Conservation (phyloP, 2,113 vertebrate species). For the Turnix velox region DNA sequence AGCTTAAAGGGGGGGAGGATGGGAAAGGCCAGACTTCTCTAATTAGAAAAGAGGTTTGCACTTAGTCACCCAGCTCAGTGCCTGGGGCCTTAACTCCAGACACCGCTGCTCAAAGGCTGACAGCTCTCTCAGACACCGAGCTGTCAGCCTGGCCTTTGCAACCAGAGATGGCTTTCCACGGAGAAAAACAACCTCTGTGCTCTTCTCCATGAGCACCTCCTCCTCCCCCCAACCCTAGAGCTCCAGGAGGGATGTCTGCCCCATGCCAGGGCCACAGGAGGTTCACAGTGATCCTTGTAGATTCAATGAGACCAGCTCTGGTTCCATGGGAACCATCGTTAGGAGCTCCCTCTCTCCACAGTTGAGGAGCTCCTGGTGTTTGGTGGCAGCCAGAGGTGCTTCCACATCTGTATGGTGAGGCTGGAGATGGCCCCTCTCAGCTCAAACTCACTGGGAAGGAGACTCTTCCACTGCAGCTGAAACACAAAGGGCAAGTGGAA, state of each 20-base stretch:
- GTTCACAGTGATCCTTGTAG: not conserved
- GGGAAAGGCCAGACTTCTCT: constrained; percentile 37
- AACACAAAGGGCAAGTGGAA: not conserved
- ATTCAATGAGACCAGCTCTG: not conserved
- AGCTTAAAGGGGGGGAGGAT: not conserved
- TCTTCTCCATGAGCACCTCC: not conserved
- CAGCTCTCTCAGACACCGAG: constrained; percentile 36
- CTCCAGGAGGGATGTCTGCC: not conserved
- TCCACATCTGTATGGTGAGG: not conserved
- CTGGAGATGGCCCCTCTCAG: not conserved
- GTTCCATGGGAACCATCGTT: constrained; percentile 9
- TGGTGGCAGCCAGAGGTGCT: not conserved
- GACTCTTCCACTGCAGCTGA: constrained; percentile 68
- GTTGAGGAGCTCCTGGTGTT: not conserved
- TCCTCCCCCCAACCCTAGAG: accelerated
- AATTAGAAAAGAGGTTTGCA: constrained; percentile 50
- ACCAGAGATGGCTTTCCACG: constrained; percentile 27
- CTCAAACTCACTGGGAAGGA: constrained; percentile 37
- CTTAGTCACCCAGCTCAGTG: constrained; percentile 36
- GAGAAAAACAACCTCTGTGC: constrained; percentile 26
- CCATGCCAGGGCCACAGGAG: not conserved
- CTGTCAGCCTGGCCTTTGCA: constrained; percentile 53
- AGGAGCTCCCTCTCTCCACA: not conserved
- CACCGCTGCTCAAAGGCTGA: constrained; percentile 41
- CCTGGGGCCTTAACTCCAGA: constrained; percentile 54